Percentiles rank a stretch among this genome's conserved stretches.
phyloP scores from a whole-genome alignment of 2,113 vertebrate species.

The Nematolebias whitei region DNA sequence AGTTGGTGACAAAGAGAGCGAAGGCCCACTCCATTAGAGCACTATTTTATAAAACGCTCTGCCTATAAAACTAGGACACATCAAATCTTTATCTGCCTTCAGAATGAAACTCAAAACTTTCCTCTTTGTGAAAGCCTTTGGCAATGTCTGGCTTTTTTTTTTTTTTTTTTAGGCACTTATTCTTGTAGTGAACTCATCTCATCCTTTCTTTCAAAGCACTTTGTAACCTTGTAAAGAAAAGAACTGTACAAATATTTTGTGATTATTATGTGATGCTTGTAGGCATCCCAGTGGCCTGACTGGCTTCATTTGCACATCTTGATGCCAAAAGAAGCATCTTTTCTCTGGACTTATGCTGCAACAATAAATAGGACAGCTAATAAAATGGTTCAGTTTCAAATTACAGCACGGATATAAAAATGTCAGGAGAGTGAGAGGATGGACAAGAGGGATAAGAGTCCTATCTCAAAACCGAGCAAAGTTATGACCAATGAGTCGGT shows the following conservation, averaged over 20 bases:
- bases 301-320: conserved; percentile 1
- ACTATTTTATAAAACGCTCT: not conserved
- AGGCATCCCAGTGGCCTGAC: conserved; percentile 17
- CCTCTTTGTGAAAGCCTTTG: not conserved
- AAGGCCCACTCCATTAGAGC: not conserved
- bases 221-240: not conserved
- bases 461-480: not conserved
- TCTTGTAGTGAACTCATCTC: not conserved
- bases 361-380: conserved; percentile 21
- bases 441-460: not conserved
- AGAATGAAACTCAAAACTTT: not conserved
- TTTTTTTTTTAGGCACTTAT: not conserved
- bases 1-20: not conserved
- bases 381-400: conserved; percentile 28
- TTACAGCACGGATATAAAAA: conserved; percentile 20
- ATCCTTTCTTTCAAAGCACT: not conserved
- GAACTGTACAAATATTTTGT: not conserved
- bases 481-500: not conserved
- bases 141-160: not conserved
- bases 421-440: conserved; percentile 9
- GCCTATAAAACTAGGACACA: not conserved
- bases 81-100: not conserved
- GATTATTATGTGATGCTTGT: conserved; percentile 7
- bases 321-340: conserved; percentile 2
- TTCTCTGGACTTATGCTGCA: conserved; percentile 26